Conservation (phyloP, 2,888 invertebrate genomes). For the Dichetophora obliterata region DNA sequence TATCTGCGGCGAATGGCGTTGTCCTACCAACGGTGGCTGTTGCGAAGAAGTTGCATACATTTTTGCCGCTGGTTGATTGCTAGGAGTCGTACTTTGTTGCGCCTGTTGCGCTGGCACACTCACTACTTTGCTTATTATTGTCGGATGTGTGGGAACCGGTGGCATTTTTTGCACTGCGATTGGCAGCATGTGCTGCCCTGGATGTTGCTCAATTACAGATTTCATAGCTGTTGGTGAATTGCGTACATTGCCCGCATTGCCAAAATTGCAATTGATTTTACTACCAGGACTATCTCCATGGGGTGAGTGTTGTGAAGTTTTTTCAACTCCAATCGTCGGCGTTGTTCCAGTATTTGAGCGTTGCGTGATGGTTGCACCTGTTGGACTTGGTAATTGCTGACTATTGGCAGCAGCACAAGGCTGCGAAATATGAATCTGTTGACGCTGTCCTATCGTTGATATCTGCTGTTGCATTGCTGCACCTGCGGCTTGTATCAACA, state of each 20-base stretch:
- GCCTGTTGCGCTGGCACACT: slow-evolving; percentile 65
- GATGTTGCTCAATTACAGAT: slow-evolving; percentile 64
- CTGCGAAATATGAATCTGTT: slow-evolving; percentile 50
- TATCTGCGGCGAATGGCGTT: slow-evolving; percentile 43
- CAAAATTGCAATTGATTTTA: slow-evolving; percentile 49
- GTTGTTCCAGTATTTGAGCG: slow-evolving; percentile 54
- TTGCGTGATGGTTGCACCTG: slow-evolving; percentile 63
- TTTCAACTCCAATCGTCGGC: slow-evolving; percentile 55
- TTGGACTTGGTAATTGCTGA: slow-evolving; percentile 68
- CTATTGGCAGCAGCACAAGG: slow-evolving; percentile 46
- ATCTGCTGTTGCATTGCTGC: slow-evolving; percentile 44
- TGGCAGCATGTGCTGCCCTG: slow-evolving; percentile 55
- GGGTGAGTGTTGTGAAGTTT: slow-evolving; percentile 36
- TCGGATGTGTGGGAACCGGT: slow-evolving; percentile 59
- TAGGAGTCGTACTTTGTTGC: slow-evolving; percentile 56
- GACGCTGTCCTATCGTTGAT: slow-evolving; percentile 37
- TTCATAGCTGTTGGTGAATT: slow-evolving; percentile 52
- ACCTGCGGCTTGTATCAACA: slow-evolving; percentile 44
- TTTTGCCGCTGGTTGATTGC: slow-evolving; percentile 42
- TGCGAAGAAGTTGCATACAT: slow-evolving; percentile 41
- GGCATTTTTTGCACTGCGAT: slow-evolving; percentile 62
- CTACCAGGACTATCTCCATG: slow-evolving; percentile 64
- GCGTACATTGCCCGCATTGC: slow-evolving; percentile 47
- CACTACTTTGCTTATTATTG: slow-evolving; percentile 66
- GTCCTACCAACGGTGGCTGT: slow-evolving; percentile 33